These are phyloP conservation scores for Apodemia zela DNA, from an alignment of 2,888 invertebrate species.

Conservation along the genomic window DNA sequence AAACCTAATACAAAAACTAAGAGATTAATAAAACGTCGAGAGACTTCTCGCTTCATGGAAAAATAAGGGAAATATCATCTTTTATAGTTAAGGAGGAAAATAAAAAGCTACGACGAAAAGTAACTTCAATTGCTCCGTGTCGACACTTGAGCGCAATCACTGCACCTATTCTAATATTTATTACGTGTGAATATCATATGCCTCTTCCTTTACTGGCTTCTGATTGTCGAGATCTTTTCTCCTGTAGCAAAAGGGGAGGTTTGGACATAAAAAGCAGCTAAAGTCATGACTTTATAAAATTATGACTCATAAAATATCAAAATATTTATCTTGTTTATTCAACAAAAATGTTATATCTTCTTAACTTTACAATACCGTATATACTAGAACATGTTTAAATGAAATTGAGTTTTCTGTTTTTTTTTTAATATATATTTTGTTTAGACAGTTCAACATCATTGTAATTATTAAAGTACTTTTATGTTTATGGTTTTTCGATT, in stretches of 20 bases:
- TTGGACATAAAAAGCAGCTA: slow-evolving; percentile 32
- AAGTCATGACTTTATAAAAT: slow-evolving; percentile 31
- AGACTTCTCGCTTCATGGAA: background rate
- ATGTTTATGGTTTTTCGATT: no score
- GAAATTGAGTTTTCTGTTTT: no score
- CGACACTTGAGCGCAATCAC: slow-evolving; percentile 73
- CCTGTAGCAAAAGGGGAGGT: slow-evolving; percentile 35
- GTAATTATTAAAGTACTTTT: no score
- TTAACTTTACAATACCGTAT: no score
- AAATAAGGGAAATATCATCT: slow-evolving; percentile 2
- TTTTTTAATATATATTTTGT: no score
- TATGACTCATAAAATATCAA: slow-evolving; percentile 27
- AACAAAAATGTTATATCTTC: background rate
- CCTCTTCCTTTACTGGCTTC: slow-evolving; percentile 43
- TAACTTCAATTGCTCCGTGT: slow-evolving; percentile 33
- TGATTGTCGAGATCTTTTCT: slow-evolving; percentile 51
- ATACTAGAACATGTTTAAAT: no score
- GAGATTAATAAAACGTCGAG: background rate
- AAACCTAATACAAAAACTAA: background rate
- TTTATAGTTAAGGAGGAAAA: slow-evolving; percentile 21
- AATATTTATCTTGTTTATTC: background rate
- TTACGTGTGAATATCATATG: slow-evolving; percentile 75
- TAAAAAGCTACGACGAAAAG: slow-evolving; percentile 33
- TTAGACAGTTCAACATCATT: no score
- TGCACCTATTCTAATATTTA: slow-evolving; percentile 78